Percentiles rank a stretch among this genome's conserved stretches.
Conservation (phyloP, 2,888 invertebrate species). For the Hirudinaria manillensis region DNA sequence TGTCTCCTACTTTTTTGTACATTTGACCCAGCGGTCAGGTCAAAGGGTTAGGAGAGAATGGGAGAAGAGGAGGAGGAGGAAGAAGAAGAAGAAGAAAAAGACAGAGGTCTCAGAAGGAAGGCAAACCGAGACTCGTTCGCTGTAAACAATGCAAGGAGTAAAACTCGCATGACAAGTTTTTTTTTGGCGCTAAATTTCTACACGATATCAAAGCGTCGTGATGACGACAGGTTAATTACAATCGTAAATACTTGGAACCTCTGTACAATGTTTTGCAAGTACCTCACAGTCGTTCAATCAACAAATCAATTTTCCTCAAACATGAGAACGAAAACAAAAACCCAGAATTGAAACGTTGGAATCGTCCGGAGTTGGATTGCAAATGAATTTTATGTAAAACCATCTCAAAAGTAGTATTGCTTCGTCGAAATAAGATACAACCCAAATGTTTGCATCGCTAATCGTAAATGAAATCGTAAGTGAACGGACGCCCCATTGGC, state of each 20-base stretch:
- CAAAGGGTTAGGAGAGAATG: neutral
- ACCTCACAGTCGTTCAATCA: constrained; percentile 11
- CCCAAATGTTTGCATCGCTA: too few species aligned
- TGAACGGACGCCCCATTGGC: too few species aligned
- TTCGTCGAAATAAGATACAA: too few species aligned
- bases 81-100: neutral
- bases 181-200: constrained; percentile 1
- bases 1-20: neutral
- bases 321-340: too few species aligned
- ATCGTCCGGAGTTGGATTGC: too few species aligned
- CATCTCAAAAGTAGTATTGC: too few species aligned
- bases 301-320: neutral
- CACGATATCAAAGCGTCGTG: constrained; percentile 6
- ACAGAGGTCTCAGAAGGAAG: neutral
- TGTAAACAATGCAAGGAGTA: too few species aligned
- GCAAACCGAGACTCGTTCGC: neutral
- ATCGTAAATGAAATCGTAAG: too few species aligned
- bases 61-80: neutral
- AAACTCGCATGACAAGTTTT: neutral
- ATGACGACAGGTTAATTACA: neutral
- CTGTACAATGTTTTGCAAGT: constrained; percentile 16
- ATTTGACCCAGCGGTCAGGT: neutral
- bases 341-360: too few species aligned
- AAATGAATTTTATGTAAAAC: too few species aligned
- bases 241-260: neutral